Conservation (phyloP, 2,797 vertebrate species). For the Bradypus variegatus region DNA sequence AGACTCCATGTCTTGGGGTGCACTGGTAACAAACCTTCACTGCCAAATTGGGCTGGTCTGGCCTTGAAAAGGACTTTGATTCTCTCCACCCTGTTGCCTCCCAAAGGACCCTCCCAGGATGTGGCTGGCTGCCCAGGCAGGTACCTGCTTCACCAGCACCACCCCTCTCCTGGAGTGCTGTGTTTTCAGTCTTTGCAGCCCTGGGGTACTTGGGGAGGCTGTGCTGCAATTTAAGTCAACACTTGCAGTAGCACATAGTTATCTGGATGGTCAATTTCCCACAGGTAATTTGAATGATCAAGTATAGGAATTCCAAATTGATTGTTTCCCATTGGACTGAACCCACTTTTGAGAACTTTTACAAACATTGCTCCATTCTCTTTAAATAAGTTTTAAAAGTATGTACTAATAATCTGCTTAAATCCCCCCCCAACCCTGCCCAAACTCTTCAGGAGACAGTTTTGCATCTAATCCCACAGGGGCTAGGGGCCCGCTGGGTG, state of each 20-base stretch:
- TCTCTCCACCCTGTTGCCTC: not conserved
- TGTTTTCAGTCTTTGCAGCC: not conserved
- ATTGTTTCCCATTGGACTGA: not conserved
- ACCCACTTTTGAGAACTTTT: not conserved
- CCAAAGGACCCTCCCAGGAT: not conserved
- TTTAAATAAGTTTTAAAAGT: not conserved
- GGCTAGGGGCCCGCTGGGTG: too few relatives aligned
- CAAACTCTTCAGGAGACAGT: not conserved
- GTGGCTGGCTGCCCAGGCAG: not conserved
- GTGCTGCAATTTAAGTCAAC: not conserved
- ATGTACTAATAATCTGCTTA: not conserved
- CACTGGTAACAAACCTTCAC: not conserved
- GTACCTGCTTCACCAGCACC: not conserved
- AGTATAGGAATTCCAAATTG: not conserved
- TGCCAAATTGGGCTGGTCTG: not conserved
- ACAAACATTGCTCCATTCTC: not conserved
- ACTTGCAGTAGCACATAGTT: not conserved
- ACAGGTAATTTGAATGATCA: not conserved
- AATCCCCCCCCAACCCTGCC: too few relatives aligned
- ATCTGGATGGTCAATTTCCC: not conserved
- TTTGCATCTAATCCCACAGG: not conserved
- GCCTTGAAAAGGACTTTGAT: not conserved
- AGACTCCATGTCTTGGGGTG: not conserved
- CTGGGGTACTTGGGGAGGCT: rapidly evolving
- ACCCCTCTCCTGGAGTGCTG: not conserved